Evolutionary conservation across 2,888 invertebrate species (phyloP).

Genomic region (Drosophila melanosoma): DNA sequence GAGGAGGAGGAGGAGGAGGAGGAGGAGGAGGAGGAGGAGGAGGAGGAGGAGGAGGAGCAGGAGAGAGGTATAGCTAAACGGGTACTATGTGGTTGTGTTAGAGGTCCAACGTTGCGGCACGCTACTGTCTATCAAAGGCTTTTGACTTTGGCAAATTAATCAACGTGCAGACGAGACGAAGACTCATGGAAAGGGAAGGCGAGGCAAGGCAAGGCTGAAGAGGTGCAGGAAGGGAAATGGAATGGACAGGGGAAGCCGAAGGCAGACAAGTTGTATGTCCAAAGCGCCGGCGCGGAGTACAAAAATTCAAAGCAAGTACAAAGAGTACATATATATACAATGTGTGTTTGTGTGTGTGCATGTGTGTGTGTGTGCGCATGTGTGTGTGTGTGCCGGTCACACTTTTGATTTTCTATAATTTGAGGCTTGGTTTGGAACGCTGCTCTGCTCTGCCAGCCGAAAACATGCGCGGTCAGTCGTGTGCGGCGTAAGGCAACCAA

Average conservation of each 20-base stretch:
- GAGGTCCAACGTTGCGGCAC: conserved; percentile 74
- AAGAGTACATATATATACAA: conserved; percentile 4
- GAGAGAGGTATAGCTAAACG: conserved; percentile 37
- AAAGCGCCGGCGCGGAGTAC: conserved; percentile 54
- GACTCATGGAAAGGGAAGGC: not conserved
- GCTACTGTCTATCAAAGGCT: conserved; percentile 76
- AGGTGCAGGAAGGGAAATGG: not conserved
- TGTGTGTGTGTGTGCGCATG: conserved; percentile 10
- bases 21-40: not conserved
- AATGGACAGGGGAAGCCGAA: not conserved
- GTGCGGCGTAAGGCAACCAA: conserved; percentile 85
- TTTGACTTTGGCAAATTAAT: conserved; percentile 80
- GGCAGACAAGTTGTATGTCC: conserved; percentile 49
- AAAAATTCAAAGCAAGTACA: conserved; percentile 51
- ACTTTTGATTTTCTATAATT: conserved; percentile 80
- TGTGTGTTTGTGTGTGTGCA: conserved; percentile 3
- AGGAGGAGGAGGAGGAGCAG: not conserved
- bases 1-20: not conserved
- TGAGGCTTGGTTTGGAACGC: conserved; percentile 65
- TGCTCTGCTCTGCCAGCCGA: conserved; percentile 75
- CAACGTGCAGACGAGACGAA: conserved; percentile 41
- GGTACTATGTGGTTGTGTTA: conserved; percentile 55
- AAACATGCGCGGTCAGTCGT: conserved; percentile 85
- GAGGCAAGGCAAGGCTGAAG: not conserved
- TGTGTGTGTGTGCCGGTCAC: conserved; percentile 73